Evolutionary conservation across 2,888 invertebrate species (phyloP).

Genomic region (Amblyjoppa proteus): DNA sequence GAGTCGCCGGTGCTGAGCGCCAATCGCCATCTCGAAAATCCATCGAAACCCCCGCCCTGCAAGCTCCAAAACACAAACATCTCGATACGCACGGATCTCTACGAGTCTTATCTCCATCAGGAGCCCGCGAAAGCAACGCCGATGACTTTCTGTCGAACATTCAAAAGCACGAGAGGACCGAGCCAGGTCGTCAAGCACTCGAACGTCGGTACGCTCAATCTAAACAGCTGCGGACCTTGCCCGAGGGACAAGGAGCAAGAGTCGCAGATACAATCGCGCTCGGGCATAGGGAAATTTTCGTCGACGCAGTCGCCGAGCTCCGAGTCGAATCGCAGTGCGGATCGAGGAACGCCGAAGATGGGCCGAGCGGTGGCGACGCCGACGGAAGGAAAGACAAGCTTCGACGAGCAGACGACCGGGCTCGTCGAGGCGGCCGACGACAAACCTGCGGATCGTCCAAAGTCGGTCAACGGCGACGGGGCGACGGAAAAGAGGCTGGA

Average conservation of each 20-base stretch:
- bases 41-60: slow-evolving; percentile 55
- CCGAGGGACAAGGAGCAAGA: slow-evolving; percentile 58
- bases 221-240: slow-evolving; percentile 64
- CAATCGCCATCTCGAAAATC: slow-evolving; percentile 37
- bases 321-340: slow-evolving; percentile 33
- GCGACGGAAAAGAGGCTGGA: background rate
- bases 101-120: slow-evolving; percentile 78
- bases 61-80: slow-evolving; percentile 80
- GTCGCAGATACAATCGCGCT: slow-evolving; percentile 67
- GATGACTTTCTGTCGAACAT: slow-evolving; percentile 71
- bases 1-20: slow-evolving; percentile 39
- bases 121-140: slow-evolving; percentile 74
- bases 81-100: slow-evolving; percentile 81
- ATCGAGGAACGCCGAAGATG: slow-evolving; percentile 43
- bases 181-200: slow-evolving; percentile 47
- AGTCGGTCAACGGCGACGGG: background rate
- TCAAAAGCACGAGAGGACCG: slow-evolving; percentile 63
- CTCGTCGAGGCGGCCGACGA: background rate
- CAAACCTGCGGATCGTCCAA: background rate
- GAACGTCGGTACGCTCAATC: slow-evolving; percentile 62
- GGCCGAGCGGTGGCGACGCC: background rate
- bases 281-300: slow-evolving; percentile 45
- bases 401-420: slow-evolving; percentile 1
- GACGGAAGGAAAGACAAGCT: slow-evolving; percentile 2
- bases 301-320: slow-evolving; percentile 46